Percentiles rank a stretch among this genome's conserved stretches.
Evolutionary conservation across 2,797 vertebrate species (phyloP).

Genomic region (Holocentrus rufus): DNA sequence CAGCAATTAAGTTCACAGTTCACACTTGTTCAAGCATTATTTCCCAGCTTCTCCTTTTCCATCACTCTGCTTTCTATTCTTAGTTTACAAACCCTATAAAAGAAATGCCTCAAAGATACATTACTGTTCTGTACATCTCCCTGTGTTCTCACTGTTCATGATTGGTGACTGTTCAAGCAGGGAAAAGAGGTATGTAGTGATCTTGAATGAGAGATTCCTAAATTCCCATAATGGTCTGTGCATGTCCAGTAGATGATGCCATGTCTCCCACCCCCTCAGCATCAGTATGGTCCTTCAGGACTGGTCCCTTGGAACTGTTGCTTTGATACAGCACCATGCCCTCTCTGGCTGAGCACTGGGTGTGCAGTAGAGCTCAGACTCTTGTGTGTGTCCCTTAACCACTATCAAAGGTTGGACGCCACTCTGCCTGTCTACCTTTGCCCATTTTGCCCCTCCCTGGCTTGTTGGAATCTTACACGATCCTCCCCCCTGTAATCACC

Average conservation of each 20-base stretch:
- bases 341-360: constrained; percentile 80
- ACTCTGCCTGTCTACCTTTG: constrained; percentile 61
- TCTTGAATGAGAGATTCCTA: constrained; percentile 86
- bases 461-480: constrained; percentile 44
- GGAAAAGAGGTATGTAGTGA: constrained; percentile 99
- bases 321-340: constrained; percentile 83
- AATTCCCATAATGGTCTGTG: constrained; percentile 87
- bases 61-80: constrained; percentile 74
- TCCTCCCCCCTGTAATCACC: constrained; percentile 32
- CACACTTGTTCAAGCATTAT: constrained; percentile 74
- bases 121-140: constrained; percentile 85
- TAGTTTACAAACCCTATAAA: constrained; percentile 55
- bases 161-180: constrained; percentile 96
- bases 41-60: constrained; percentile 73
- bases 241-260: constrained; percentile 88
- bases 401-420: constrained; percentile 61
- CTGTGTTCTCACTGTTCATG: constrained; percentile 95
- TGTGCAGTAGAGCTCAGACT: constrained; percentile 77
- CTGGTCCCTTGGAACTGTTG: constrained; percentile 64
- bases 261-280: constrained; percentile 70
- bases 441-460: constrained; percentile 44
- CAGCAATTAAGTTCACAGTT: constrained; percentile 75
- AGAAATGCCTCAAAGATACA: constrained; percentile 86
- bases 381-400: constrained; percentile 59
- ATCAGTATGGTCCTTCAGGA: constrained; percentile 62